Evolutionary conservation across 2,888 invertebrate genomes (phyloP).

Genomic region (Sialis fuliginosa): DNA sequence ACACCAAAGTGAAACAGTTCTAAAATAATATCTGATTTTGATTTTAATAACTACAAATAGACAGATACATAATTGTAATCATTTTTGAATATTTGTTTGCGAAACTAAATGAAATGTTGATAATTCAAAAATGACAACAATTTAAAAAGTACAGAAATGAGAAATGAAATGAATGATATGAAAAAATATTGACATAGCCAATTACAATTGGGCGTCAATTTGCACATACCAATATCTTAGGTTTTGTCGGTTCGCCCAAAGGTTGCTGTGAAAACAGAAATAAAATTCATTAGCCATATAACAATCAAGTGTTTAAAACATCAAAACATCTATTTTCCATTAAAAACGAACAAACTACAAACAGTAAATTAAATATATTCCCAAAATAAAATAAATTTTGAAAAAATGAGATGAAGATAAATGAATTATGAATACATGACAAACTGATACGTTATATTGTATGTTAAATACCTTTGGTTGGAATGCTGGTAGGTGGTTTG

Average conservation of each 20-base stretch:
- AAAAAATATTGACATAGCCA: constrained; percentile 6
- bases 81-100: too few species aligned
- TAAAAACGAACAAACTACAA: too few species aligned
- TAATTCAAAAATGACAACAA: too few species aligned
- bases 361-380: not conserved
- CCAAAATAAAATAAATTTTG: not conserved
- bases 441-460: not conserved
- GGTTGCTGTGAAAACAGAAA: constrained; percentile 19
- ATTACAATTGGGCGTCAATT: constrained; percentile 4
- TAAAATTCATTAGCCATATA: constrained; percentile 10
- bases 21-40: not conserved
- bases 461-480: constrained; percentile 59
- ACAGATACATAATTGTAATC: too few species aligned
- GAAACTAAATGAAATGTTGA: too few species aligned
- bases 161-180: not conserved
- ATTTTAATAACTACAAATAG: constrained; percentile 1
- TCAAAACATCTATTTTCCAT: too few species aligned
- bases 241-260: constrained; percentile 36
- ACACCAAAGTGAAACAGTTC: not conserved
- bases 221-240: constrained; percentile 44
- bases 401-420: not conserved
- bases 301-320: constrained; percentile 2
- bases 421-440: constrained; percentile 1
- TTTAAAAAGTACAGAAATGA: too few species aligned
- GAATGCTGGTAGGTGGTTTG: constrained; percentile 69